phyloP scores from a whole-genome alignment of 2,888 invertebrate genomes.

The Nemoura dubitans region DNA sequence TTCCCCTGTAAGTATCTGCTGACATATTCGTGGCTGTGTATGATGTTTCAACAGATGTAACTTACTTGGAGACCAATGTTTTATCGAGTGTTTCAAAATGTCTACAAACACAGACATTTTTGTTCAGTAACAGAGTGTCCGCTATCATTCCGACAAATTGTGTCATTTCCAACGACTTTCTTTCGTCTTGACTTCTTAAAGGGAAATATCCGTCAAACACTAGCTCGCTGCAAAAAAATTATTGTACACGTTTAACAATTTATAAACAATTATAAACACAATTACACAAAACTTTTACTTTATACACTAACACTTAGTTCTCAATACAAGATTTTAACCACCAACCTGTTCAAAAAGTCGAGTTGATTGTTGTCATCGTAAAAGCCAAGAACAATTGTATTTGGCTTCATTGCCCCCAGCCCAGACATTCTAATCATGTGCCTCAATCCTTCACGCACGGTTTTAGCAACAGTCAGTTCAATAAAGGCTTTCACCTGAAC shows the following conservation, averaged over 20 bases:
- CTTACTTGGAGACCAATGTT: constrained; percentile 74
- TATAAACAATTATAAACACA: background rate
- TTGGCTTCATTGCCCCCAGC: constrained; percentile 99
- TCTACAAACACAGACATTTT: constrained; percentile 92
- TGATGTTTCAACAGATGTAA: too few species aligned
- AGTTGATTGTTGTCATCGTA: constrained; percentile 72
- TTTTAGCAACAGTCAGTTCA: constrained; percentile 87
- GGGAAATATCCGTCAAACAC: constrained; percentile 63
- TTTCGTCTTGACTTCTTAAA: constrained; percentile 61
- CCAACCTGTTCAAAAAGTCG: constrained; percentile 72
- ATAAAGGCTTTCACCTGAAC: constrained; percentile 89
- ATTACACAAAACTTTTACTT: background rate
- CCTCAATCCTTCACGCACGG: constrained; percentile 89
- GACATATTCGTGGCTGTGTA: too few species aligned
- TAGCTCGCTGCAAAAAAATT: background rate
- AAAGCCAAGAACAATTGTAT: constrained; percentile 95
- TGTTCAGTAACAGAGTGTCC: constrained; percentile 91
- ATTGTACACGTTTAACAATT: background rate
- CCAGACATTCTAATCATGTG: constrained; percentile 92
- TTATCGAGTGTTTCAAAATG: constrained; percentile 90
- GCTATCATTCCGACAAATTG: constrained; percentile 87
- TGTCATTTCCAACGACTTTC: constrained; percentile 54
- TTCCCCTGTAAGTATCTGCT: too few species aligned
- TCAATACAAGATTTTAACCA: background rate
- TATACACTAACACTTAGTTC: background rate